phyloP scores from a whole-genome alignment of 2,888 invertebrate species.

The Nomada fabriciana region DNA sequence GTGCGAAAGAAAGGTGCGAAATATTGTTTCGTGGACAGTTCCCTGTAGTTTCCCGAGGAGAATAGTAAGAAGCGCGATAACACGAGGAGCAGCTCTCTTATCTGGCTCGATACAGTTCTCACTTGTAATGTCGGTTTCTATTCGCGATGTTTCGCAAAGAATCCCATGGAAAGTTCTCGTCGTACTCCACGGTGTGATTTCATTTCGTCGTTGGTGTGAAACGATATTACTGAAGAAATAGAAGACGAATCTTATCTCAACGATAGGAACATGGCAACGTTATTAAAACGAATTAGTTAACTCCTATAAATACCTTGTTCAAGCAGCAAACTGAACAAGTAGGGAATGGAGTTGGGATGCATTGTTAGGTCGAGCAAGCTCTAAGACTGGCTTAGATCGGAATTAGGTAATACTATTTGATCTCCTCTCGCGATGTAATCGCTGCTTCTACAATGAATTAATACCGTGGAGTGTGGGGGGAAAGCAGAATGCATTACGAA shows the following conservation, averaged over 20 bases:
- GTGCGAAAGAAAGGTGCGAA: constrained; percentile 14
- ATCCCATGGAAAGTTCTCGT: constrained; percentile 11
- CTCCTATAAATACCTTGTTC: constrained; percentile 6
- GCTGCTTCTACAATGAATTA: constrained; percentile 18
- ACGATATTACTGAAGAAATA: constrained; percentile 33
- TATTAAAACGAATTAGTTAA: constrained; percentile 22
- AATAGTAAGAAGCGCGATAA: constrained; percentile 48
- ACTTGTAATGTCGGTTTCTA: constrained; percentile 26
- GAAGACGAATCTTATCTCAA: not conserved
- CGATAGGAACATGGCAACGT: not conserved
- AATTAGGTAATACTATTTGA: constrained; percentile 32
- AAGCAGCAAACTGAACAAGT: not conserved
- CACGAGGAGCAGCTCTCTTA: constrained; percentile 38
- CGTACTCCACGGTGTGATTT: not conserved
- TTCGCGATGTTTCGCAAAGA: constrained; percentile 37
- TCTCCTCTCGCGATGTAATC: constrained; percentile 33
- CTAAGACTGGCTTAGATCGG: constrained; percentile 36
- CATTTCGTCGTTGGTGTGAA: not conserved
- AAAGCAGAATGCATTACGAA: not conserved
- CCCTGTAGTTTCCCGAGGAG: constrained; percentile 38
- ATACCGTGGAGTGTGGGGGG: not conserved
- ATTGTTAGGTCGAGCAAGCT: constrained; percentile 29
- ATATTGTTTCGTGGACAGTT: constrained; percentile 52
- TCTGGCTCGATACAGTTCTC: constrained; percentile 31
- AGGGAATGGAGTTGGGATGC: not conserved